A percentile compares a stretch with the other conserved stretches of the same genome.
These are phyloP conservation scores for Peucedramus taeniatus DNA, from an alignment of 2,113 vertebrate genomes.

Conservation along the genomic window DNA sequence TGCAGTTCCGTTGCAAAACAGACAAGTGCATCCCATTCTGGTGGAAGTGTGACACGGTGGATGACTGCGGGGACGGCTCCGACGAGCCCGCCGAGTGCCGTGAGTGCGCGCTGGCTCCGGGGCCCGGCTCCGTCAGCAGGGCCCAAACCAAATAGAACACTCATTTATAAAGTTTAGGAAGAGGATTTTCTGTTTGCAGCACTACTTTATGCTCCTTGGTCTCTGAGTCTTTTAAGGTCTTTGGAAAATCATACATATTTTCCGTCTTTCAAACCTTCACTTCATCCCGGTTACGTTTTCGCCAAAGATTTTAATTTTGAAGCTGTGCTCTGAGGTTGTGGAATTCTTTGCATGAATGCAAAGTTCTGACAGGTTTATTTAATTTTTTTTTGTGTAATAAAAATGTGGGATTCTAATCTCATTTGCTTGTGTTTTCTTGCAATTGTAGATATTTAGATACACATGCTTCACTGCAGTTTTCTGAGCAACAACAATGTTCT, in stretches of 20 bases:
- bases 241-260: rapidly evolving
- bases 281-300: neutral
- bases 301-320: neutral
- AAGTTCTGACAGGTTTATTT: neutral
- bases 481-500: neutral
- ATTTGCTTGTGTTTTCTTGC: neutral
- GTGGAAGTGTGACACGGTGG: conserved; percentile 99
- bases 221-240: neutral
- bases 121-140: neutral
- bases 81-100: conserved; percentile 94
- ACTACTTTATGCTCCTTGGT: neutral
- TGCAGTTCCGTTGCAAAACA: conserved; percentile 94
- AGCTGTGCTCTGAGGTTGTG: neutral
- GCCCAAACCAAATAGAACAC: rapidly evolving
- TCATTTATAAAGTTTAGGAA: no score
- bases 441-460: neutral
- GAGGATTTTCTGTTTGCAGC: neutral
- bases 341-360: neutral
- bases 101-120: conserved; percentile 69
- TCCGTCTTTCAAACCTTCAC: neutral
- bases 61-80: conserved; percentile 96
- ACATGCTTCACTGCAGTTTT: neutral
- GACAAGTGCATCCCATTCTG: conserved; percentile 99
- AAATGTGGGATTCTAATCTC: neutral
- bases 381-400: neutral